Evolutionary conservation across 1,140 invertebrate species (phyloP).

Genomic region (Zaprionus kolodkinae): DNA sequence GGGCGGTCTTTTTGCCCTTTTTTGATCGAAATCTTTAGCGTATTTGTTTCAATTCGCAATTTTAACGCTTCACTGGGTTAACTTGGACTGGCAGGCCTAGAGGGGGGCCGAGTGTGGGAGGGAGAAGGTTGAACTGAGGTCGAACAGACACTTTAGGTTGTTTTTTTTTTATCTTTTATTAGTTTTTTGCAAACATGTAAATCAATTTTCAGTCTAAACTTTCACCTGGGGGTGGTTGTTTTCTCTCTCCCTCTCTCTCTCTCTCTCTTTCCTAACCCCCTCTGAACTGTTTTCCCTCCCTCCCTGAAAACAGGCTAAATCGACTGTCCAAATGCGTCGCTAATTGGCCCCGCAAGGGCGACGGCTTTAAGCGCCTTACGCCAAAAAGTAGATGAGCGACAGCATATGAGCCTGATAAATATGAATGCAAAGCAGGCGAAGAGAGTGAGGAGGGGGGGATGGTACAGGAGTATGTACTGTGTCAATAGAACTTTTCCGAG

Average conservation of each 20-base stretch:
- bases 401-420: slow-evolving; percentile 78
- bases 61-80: slow-evolving; percentile 82
- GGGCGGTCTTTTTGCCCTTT: slow-evolving; percentile 26
- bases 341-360: slow-evolving; percentile 59
- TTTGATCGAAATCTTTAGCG: slow-evolving; percentile 73
- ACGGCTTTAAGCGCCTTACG: slow-evolving; percentile 64
- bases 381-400: slow-evolving; percentile 29
- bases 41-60: slow-evolving; percentile 83
- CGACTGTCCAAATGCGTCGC: slow-evolving; percentile 63
- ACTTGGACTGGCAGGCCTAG: slow-evolving; percentile 74
- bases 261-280: not conserved
- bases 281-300: slow-evolving; percentile 3
- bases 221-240: slow-evolving; percentile 61
- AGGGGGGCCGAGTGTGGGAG: not conserved
- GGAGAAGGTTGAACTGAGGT: not conserved
- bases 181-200: slow-evolving; percentile 46
- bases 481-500: slow-evolving; percentile 11
- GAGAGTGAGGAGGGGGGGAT: not conserved
- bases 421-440: slow-evolving; percentile 55
- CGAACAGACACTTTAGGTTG: not conserved
- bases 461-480: not conserved
- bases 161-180: slow-evolving; percentile 29
- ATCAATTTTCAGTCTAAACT: slow-evolving; percentile 46
- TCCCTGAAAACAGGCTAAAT: slow-evolving; percentile 61
- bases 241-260: not conserved